phyloP scores from a whole-genome alignment of 2,797 vertebrate genomes.

The Enteromius radiatus region DNA sequence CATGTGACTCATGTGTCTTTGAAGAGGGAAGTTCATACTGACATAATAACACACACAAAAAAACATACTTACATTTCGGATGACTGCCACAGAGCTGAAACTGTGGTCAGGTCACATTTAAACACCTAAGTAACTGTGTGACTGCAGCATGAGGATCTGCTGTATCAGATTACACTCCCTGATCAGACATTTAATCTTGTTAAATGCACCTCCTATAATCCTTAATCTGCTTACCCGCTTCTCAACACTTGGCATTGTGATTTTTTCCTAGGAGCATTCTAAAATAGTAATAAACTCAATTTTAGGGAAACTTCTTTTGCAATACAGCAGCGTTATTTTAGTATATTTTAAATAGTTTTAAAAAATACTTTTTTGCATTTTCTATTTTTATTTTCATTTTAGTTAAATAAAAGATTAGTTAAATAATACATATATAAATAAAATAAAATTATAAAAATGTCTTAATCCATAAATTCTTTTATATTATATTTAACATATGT shows the following conservation, averaged over 20 bases:
- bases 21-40: neutral
- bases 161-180: constrained; percentile 34
- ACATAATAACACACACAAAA: neutral
- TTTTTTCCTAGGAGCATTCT: neutral
- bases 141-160: neutral
- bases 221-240: constrained; percentile 6
- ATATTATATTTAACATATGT: neutral
- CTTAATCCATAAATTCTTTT: neutral
- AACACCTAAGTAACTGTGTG: constrained; percentile 1
- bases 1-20: neutral
- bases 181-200: constrained; percentile 54
- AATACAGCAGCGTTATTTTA: neutral
- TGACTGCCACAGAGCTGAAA: neutral
- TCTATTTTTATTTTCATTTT: neutral
- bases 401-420: neutral
- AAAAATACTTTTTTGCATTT: neutral
- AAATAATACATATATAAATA: neutral
- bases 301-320: neutral
- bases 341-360: neutral
- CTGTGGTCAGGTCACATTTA: neutral
- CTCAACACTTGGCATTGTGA: constrained; percentile 3
- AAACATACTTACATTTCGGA: neutral
- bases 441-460: neutral
- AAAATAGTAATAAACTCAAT: neutral
- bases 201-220: constrained; percentile 53